These are phyloP conservation scores for Hetaerina titia DNA, from an alignment of 2,888 invertebrate species.

Conservation along the genomic window DNA sequence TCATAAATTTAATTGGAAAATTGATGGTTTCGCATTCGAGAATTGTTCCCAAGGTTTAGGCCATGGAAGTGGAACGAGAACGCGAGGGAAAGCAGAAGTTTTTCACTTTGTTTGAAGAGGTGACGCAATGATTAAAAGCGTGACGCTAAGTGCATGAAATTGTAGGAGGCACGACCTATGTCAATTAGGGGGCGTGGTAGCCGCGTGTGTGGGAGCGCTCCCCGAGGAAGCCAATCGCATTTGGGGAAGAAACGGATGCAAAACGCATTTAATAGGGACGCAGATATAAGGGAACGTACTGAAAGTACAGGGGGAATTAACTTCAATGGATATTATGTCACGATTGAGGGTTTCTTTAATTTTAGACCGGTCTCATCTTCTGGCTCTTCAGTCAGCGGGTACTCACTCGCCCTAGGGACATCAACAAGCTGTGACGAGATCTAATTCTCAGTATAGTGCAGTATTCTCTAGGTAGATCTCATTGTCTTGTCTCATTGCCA, in stretches of 20 bases:
- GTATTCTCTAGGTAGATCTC: too few species aligned
- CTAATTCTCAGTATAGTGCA: too few species aligned
- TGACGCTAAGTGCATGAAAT: conserved; percentile 17
- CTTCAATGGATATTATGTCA: background rate
- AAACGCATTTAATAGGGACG: background rate
- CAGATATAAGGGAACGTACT: background rate
- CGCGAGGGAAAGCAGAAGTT: conserved; percentile 37
- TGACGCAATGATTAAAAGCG: conserved; percentile 50
- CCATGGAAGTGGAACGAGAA: background rate
- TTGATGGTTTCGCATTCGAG: conserved; percentile 40
- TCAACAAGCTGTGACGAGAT: too few species aligned
- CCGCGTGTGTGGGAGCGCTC: background rate
- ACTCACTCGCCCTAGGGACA: too few species aligned
- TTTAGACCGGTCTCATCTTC: too few species aligned
- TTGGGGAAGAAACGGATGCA: background rate
- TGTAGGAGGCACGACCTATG: conserved; percentile 52
- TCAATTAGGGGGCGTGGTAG: conserved; percentile 31
- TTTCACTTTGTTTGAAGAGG: background rate
- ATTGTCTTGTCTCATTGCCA: too few species aligned
- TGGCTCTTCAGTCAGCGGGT: too few species aligned
- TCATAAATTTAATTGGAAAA: conserved; percentile 52
- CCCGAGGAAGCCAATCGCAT: too few species aligned
- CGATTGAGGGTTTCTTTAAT: too few species aligned
- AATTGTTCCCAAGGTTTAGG: background rate
- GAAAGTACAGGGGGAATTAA: background rate